Percentiles rank a stretch among this genome's conserved stretches.
These are phyloP conservation scores for Hermodice carunculata DNA, from an alignment of 2,888 invertebrate genomes.

Conservation along the genomic window DNA sequence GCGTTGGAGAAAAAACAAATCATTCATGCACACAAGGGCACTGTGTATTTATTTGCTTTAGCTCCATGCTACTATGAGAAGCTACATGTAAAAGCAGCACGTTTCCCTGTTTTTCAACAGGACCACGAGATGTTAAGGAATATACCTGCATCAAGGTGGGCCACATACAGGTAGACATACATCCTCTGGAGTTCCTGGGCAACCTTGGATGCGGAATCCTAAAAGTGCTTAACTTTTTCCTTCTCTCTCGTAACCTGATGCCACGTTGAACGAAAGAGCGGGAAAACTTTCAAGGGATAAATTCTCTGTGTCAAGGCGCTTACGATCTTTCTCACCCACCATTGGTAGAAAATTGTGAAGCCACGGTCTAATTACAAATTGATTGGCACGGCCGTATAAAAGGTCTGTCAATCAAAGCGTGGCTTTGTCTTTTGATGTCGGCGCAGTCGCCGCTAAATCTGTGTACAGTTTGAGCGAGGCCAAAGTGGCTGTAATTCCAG, in stretches of 20 bases:
- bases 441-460: not conserved
- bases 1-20: constrained; percentile 1
- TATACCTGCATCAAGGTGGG: too few species aligned
- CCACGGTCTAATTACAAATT: not conserved
- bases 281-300: not conserved
- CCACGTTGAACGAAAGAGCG: too few species aligned
- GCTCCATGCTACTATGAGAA: too few species aligned
- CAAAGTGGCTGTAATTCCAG: not conserved
- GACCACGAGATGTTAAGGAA: too few species aligned
- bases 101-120: too few species aligned
- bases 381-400: constrained; percentile 8
- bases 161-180: too few species aligned
- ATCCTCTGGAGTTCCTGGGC: too few species aligned
- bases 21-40: not conserved
- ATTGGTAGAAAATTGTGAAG: not conserved
- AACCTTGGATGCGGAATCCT: too few species aligned
- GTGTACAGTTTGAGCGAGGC: not conserved
- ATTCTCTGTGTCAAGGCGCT: not conserved
- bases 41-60: not conserved
- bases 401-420: constrained; percentile 18
- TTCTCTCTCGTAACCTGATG: too few species aligned
- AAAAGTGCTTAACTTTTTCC: too few species aligned
- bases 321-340: not conserved
- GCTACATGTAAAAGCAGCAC: too few species aligned
- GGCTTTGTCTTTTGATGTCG: constrained; percentile 23